phyloP scores from a whole-genome alignment of 2,888 invertebrate genomes.

The Euzophera pinguis region DNA sequence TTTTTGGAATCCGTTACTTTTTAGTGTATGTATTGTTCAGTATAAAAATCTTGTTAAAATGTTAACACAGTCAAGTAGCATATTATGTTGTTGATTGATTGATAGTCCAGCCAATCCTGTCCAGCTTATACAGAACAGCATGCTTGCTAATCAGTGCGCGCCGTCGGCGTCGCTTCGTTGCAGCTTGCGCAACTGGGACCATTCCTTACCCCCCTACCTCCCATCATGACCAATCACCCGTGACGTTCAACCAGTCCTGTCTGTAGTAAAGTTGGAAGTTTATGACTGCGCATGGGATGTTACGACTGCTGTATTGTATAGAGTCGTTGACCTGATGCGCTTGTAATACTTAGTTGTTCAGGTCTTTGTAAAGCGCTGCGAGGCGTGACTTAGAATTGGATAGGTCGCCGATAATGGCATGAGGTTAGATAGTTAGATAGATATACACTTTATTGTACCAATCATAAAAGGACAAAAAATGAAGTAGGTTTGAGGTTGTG shows the following conservation, averaged over 20 bases:
- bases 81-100: not conserved
- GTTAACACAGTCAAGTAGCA: too few species aligned
- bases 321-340: not conserved
- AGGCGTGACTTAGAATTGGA: too few species aligned
- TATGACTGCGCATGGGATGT: not conserved
- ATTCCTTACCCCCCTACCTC: conserved; percentile 14
- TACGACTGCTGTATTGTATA: not conserved
- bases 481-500: too few species aligned
- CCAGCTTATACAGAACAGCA: not conserved
- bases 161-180: conserved; percentile 33
- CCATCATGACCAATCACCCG: not conserved
- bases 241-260: not conserved
- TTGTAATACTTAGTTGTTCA: not conserved
- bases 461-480: too few species aligned
- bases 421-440: too few species aligned
- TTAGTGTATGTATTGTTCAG: too few species aligned
- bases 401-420: too few species aligned
- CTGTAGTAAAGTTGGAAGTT: conserved; percentile 1
- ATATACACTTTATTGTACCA: too few species aligned
- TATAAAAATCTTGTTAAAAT: too few species aligned
- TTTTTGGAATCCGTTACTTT: too few species aligned
- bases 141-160: conserved; percentile 36
- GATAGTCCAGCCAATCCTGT: not conserved
- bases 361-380: too few species aligned
- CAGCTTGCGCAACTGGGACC: conserved; percentile 19